phyloP scores from a whole-genome alignment of 2,113 vertebrate species.

The Neomonachus schauinslandi region DNA sequence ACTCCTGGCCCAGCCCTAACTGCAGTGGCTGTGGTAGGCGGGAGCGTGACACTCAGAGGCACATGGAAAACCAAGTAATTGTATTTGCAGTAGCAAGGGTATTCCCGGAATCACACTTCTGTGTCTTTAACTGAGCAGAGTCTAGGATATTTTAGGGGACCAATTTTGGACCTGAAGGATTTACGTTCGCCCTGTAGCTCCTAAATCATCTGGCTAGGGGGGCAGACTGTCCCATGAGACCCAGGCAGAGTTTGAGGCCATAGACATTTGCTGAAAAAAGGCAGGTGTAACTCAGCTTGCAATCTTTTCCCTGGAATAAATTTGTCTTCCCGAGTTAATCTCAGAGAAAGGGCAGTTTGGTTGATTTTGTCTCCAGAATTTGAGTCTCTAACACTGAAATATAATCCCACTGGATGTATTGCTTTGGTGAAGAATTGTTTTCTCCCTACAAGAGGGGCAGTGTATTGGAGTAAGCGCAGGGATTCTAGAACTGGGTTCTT shows the following conservation, averaged over 20 bases:
- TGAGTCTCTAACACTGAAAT: neutral
- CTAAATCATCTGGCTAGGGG: neutral
- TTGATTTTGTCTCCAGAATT: neutral
- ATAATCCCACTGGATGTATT: neutral
- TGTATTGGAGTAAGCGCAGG: neutral
- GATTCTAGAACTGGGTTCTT: neutral
- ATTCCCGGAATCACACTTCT: neutral
- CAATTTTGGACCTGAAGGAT: neutral
- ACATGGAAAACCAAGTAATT: neutral
- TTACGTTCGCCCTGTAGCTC: neutral
- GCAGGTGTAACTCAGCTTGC: neutral
- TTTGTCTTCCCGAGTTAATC: neutral
- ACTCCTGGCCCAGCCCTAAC: neutral
- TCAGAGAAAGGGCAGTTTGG: neutral
- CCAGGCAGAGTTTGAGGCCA: neutral
- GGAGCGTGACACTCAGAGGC: neutral
- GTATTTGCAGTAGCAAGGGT: neutral
- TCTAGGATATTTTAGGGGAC: neutral
- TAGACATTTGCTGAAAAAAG: neutral
- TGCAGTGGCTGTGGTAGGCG: accelerated
- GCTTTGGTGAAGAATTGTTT: neutral
- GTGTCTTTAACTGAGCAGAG: neutral
- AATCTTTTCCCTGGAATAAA: neutral
- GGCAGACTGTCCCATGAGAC: too few relatives aligned
- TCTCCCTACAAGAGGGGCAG: neutral